Conservation (phyloP, 2,797 vertebrate species). For the Melanotaenia maccullochi region DNA sequence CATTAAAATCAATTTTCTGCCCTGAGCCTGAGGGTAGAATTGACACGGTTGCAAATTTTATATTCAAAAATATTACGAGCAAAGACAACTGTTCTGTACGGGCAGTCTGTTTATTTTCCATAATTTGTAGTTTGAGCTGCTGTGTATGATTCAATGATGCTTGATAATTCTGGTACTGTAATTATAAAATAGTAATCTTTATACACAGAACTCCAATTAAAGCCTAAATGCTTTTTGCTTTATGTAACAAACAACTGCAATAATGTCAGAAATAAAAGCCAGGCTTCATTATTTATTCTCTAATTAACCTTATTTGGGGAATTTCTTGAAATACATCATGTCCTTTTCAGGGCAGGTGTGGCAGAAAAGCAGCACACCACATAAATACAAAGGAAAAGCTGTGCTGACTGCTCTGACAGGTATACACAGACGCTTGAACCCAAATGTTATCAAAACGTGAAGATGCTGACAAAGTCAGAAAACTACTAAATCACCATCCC, state of each 20-base stretch:
- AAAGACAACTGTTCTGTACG: conserved; percentile 32
- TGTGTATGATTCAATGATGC: neutral
- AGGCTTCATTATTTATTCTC: conserved; percentile 13
- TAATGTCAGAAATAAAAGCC: conserved; percentile 25
- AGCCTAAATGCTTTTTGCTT: conserved; percentile 13
- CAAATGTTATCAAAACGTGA: neutral
- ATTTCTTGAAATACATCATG: conserved; percentile 7
- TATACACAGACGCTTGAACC: neutral
- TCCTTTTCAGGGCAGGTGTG: conserved; percentile 6
- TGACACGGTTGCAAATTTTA: conserved; percentile 49
- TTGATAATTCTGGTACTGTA: conserved; percentile 4
- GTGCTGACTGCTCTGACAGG: neutral
- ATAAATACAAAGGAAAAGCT: neutral
- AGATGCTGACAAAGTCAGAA: neutral
- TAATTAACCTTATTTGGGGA: conserved; percentile 14
- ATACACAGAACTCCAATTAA: neutral
- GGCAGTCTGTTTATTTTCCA: conserved; percentile 21
- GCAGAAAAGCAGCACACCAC: neutral
- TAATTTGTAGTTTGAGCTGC: conserved; percentile 11
- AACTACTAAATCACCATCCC: too few species aligned
- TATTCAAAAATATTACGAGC: conserved; percentile 36
- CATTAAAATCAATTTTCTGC: conserved; percentile 55
- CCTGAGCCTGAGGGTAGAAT: conserved; percentile 47
- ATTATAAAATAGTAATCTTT: conserved; percentile 3
- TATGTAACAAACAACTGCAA: neutral